Percentiles rank a stretch among this genome's conserved stretches.
These are phyloP conservation scores for Chalcosyrphus nemorum DNA, from an alignment of 2,888 invertebrate species.

Conservation along the genomic window DNA sequence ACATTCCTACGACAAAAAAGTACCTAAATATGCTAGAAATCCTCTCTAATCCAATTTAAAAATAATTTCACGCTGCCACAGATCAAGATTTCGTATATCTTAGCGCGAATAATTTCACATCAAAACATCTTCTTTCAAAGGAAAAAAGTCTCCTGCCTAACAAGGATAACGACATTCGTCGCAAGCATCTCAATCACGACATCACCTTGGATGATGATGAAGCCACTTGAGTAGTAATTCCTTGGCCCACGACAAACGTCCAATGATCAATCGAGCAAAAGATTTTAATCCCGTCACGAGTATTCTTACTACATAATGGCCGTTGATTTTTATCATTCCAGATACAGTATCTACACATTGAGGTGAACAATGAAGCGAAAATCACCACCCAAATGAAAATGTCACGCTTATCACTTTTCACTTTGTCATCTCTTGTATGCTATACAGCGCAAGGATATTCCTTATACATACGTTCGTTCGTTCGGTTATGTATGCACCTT, in stretches of 20 bases:
- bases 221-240: slow-evolving; percentile 11
- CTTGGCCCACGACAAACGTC: slow-evolving; percentile 13
- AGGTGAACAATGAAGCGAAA: slow-evolving; percentile 65
- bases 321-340: slow-evolving; percentile 36
- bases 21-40: not conserved
- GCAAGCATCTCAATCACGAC: slow-evolving; percentile 51
- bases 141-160: not conserved
- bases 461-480: not conserved
- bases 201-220: slow-evolving; percentile 23
- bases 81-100: slow-evolving; percentile 9
- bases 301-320: slow-evolving; percentile 34
- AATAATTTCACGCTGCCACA: slow-evolving; percentile 47
- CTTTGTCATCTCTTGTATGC: slow-evolving; percentile 51
- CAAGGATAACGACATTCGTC: not conserved
- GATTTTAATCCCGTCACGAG: slow-evolving; percentile 70
- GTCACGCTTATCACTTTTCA: slow-evolving; percentile 79
- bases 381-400: slow-evolving; percentile 80
- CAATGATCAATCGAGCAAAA: slow-evolving; percentile 54
- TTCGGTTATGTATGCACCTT: slow-evolving; percentile 44
- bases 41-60: slow-evolving; percentile 50
- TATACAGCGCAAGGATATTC: slow-evolving; percentile 30
- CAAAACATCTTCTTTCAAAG: slow-evolving; percentile 45
- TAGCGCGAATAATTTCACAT: slow-evolving; percentile 54
- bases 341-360: slow-evolving; percentile 11
- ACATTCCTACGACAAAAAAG: not conserved